These are phyloP conservation scores for Mugil cephalus DNA, from an alignment of 2,113 vertebrate genomes.

Conservation along the genomic window DNA sequence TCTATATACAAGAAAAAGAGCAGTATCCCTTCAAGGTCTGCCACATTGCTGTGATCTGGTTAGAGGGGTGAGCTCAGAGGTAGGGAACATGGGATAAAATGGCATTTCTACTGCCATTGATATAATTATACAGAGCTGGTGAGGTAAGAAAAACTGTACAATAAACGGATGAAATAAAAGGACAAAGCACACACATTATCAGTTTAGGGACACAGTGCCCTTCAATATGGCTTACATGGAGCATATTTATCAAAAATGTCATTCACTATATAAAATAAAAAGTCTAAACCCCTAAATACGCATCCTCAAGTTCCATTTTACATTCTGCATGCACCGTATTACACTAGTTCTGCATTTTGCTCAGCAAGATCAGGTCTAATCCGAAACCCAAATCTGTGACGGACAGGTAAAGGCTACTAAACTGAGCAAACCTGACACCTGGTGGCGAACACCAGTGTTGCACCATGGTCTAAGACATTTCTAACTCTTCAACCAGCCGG, in stretches of 20 bases:
- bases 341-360: no score
- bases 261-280: no score
- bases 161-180: background rate
- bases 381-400: no score
- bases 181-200: constrained; percentile 5
- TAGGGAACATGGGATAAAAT: background rate
- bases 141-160: background rate
- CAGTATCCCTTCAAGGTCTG: background rate
- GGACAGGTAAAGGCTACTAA: no score
- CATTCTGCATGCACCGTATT: no score
- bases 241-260: no score
- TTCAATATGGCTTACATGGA: no score
- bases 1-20: constrained; percentile 4
- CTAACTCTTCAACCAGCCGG: no score
- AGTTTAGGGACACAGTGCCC: background rate
- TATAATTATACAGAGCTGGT: background rate
- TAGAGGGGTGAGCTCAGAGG: background rate
- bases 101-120: constrained; percentile 2
- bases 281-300: no score
- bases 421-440: constrained; percentile 20
- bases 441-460: constrained; percentile 27
- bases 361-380: no score
- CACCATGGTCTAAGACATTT: no score
- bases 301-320: no score
- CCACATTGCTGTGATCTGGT: background rate